A percentile compares a stretch with the other conserved stretches of the same genome.
Evolutionary conservation across 2,797 vertebrate genomes (phyloP).

Genomic region (Pantherophis alleghaniensis): DNA sequence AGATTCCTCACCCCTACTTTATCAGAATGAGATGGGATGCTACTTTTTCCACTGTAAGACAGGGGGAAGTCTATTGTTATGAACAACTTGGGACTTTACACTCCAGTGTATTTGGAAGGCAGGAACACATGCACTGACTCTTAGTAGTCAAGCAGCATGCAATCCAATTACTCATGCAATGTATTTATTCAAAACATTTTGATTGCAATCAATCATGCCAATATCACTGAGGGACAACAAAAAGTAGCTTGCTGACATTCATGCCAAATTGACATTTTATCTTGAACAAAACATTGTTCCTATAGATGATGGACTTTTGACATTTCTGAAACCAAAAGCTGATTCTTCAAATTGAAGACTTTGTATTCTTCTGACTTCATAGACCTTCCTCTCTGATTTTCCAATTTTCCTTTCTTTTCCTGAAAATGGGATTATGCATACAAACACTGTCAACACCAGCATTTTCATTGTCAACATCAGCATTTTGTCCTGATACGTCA

Average conservation of each 20-base stretch:
- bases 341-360: background rate
- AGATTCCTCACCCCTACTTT: background rate
- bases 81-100: background rate
- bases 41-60: background rate
- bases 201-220: background rate
- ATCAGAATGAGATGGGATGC: background rate
- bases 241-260: background rate
- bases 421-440: background rate
- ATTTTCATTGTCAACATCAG: background rate
- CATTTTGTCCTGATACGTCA: background rate
- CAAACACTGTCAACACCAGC: background rate
- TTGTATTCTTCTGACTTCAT: background rate
- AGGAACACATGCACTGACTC: background rate
- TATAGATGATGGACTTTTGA: background rate
- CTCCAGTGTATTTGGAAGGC: background rate
- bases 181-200: background rate
- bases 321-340: background rate
- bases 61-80: background rate
- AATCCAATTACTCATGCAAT: conserved; percentile 8
- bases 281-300: background rate
- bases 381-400: background rate
- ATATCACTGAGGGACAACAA: background rate
- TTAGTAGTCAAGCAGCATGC: background rate
- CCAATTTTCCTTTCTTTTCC: background rate
- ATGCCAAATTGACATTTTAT: background rate